Base-by-base conservation (phyloP, 2,797 vertebrate species). In the Muraenolepis orangiensis region DNA sequence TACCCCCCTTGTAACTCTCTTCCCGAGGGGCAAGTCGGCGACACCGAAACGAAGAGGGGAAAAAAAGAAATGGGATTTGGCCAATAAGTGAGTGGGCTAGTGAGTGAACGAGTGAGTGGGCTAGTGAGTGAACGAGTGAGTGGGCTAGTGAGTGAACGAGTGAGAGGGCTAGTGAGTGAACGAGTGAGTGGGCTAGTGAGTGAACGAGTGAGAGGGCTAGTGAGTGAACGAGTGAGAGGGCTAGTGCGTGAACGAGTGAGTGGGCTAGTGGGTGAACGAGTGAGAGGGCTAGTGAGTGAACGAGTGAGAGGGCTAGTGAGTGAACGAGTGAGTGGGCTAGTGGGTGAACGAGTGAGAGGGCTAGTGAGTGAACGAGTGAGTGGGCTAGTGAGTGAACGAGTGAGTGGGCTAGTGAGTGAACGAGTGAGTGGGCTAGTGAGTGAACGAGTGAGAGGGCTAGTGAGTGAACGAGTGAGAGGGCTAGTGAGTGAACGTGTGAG, bases 291-390 rank as follows among this genome's bases (percentile, higher is more conserved):
- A n/a, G n/a, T n/a, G n/a, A 57, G 57, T 71, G 71, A 32, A 57
- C 76, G 30, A 34, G 20, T 70, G 67, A 69, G 2, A 57, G 71
- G 13, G 77, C n/a, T 76, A 71, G 76, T 6, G 69, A 71, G 81
- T 78, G 81, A 78, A 79, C 76, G 87, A 87, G 82, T 83, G 82
- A 82, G 76, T 85, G 87, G 88, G 81, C 78, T 80, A 85, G 84
- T 80, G 82, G 23, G 51, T 13, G 71, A 64, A n/a, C n/a, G n/a
- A n/a, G n/a, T n/a, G n/a, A n/a, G n/a, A n/a, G n/a, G n/a, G n/a
- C n/a, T n/a, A n/a, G 30, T 13, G 80, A 84, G 81, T 76, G 82
- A 75, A 84, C 87, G 80, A 76, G 82, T 83, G 86, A 57, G 71
- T 30, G 75, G 71, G n/a, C 34, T 72, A 71, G 26, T 75, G 38